These are phyloP conservation scores for Solen grandis DNA, from an alignment of 1,140 invertebrate genomes.

Conservation along the genomic window DNA sequence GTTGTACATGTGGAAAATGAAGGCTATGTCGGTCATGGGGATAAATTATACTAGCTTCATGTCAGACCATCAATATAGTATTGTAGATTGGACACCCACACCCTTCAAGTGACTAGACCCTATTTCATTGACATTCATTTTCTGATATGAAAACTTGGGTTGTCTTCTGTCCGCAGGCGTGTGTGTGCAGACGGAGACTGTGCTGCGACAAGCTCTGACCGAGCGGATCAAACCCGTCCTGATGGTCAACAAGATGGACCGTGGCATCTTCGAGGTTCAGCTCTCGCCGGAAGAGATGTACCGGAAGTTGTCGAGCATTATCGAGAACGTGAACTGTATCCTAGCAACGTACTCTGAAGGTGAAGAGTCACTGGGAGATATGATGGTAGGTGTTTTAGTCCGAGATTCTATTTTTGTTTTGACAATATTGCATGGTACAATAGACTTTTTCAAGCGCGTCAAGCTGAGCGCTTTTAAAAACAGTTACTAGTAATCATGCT, in stretches of 20 bases:
- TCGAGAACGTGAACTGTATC: slow-evolving; percentile 99
- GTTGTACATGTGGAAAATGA: too few species aligned
- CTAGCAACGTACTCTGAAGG: slow-evolving; percentile 98
- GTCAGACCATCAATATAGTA: too few species aligned
- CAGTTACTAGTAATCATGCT: too few species aligned
- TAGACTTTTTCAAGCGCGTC: not conserved
- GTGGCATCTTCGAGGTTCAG: slow-evolving; percentile 96
- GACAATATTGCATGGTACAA: not conserved
- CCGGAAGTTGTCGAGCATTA: slow-evolving; percentile 99
- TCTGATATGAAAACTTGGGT: too few species aligned
- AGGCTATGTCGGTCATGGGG: too few species aligned
- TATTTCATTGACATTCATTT: too few species aligned
- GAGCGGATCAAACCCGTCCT: slow-evolving; percentile 99
- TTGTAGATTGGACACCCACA: too few species aligned
- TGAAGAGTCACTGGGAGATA: slow-evolving; percentile 94
- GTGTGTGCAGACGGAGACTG: slow-evolving; percentile 99
- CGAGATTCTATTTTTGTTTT: not conserved
- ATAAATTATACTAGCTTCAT: too few species aligned
- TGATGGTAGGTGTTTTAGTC: slow-evolving; percentile 63
- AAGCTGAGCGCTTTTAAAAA: not conserved
- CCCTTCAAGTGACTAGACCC: too few species aligned
- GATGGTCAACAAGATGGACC: slow-evolving; percentile 99
- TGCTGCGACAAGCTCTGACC: slow-evolving; percentile 98
- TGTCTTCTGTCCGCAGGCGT: slow-evolving; percentile 88
- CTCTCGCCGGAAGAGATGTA: slow-evolving; percentile 96